Evolutionary conservation across 2,888 invertebrate genomes (phyloP).

Genomic region (Acronicta alni): DNA sequence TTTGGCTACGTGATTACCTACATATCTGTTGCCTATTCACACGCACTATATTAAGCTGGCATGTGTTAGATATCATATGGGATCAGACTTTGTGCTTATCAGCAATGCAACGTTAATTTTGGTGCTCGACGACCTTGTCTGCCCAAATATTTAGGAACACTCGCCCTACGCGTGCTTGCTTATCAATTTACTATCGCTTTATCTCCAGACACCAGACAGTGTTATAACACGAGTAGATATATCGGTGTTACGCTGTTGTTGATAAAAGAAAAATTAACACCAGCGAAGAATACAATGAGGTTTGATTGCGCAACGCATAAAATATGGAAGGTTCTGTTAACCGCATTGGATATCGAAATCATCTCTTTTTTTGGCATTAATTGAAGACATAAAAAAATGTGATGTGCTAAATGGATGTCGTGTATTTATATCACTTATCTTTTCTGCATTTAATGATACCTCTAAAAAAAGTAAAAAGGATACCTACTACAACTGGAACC

Average conservation of each 20-base stretch:
- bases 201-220: constrained; percentile 75
- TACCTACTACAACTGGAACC: constrained; percentile 20
- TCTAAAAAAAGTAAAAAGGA: constrained; percentile 2
- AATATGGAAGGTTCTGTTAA: too few species aligned
- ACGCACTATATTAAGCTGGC: constrained; percentile 6
- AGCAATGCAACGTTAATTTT: constrained; percentile 39
- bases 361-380: too few species aligned
- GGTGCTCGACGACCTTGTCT: constrained; percentile 67
- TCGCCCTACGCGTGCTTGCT: constrained; percentile 66
- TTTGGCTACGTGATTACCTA: constrained; percentile 6
- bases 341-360: too few species aligned
- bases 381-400: too few species aligned
- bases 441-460: constrained; percentile 7
- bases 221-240: constrained; percentile 53
- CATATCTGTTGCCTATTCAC: constrained; percentile 7
- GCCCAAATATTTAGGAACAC: constrained; percentile 58
- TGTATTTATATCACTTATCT: constrained; percentile 37
- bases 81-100: constrained; percentile 46
- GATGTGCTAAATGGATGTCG: background rate
- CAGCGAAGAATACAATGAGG: constrained; percentile 33
- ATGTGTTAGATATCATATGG: constrained; percentile 20
- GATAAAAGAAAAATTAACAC: constrained; percentile 54
- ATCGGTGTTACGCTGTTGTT: constrained; percentile 54
- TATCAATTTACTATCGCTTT: constrained; percentile 68
- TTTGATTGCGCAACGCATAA: background rate